Conservation (phyloP, 2,113 vertebrate species). For the Gallinago paraguaiae region DNA sequence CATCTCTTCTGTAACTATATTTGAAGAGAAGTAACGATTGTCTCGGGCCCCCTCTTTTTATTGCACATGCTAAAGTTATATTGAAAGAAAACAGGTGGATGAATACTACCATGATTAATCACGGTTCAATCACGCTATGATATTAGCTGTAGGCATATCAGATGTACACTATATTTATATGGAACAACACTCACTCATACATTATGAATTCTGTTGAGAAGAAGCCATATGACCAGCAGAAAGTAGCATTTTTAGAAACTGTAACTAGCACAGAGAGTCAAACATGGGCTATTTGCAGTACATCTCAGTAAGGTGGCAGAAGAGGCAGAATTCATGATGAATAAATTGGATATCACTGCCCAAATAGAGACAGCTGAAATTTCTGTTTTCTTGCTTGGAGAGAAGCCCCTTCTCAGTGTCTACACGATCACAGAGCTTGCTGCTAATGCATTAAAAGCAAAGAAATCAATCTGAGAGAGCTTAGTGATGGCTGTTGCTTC, state of each 20-base stretch:
- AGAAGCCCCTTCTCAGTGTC: neutral
- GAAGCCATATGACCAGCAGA: neutral
- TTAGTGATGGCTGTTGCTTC: neutral
- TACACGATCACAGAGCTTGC: neutral
- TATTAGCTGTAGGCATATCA: constrained; percentile 1
- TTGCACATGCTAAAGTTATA: neutral
- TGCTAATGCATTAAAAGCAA: neutral
- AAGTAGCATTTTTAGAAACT: constrained; percentile 16
- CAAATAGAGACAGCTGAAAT: neutral
- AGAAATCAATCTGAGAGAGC: neutral
- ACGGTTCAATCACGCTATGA: neutral
- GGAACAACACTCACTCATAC: neutral
- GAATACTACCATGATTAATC: neutral
- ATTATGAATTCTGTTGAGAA: neutral
- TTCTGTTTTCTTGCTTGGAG: neutral
- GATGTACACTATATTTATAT: constrained; percentile 6
- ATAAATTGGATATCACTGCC: neutral
- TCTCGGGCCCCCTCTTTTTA: neutral
- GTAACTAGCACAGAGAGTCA: constrained; percentile 1
- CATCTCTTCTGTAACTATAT: neutral
- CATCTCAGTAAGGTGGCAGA: neutral
- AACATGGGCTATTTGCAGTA: neutral
- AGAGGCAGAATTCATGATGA: neutral
- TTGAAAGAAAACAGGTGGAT: constrained; percentile 23
- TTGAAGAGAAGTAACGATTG: neutral